Evolutionary conservation across 1,140 invertebrate genomes (phyloP), one percentile per base, ranked within the genome.

Genomic region (Pseudomyrmex sp.): DNA sequence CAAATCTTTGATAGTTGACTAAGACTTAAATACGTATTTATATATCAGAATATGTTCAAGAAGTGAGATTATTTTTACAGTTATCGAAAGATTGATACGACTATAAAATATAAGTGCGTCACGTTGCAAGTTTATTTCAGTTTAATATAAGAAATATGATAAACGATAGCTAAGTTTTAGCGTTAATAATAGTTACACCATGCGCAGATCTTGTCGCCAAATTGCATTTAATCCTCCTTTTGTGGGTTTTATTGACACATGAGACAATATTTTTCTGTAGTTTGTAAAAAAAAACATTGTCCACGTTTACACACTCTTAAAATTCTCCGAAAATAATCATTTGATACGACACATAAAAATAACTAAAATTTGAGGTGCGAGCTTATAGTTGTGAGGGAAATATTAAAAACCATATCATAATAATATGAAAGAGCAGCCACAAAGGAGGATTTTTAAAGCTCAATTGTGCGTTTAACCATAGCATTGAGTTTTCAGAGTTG

Each of bases 51-150:
- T 77, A 77, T 56, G 63, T 77, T 69, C 35, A 69, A 77, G 63
- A 77, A 77, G 62, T 77, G 63, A 77, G 75, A 77, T 77, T 77
- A 77, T 77, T 77, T 77, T 77, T 77, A 69, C 75, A 77, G 35
- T 18, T 69, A 77, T 58, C 58, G 46, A 62, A 65, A 61, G 26
- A 61, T 63, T 44, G 46, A 70, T 85, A 61, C 46, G 26, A 62
- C 63, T 26, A 65, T 54, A 54, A 52, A 72, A 20, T 35, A 82
- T 72, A 62, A 68, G n/a, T 44, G 61, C 69, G 68, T 15, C 12
- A 26, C 48, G 56, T 59, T 69, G 69, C 9, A 46, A 13, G 23
- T 18, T 18, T 66, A 65, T 9, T 77, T 77, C 48, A 44, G 63
- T 77, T 77, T 26, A 56, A 56, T 12, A 58, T 35, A 77, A 2